Conservation (phyloP, 1,140 invertebrate species). For the Sarcophaga bullata region DNA sequence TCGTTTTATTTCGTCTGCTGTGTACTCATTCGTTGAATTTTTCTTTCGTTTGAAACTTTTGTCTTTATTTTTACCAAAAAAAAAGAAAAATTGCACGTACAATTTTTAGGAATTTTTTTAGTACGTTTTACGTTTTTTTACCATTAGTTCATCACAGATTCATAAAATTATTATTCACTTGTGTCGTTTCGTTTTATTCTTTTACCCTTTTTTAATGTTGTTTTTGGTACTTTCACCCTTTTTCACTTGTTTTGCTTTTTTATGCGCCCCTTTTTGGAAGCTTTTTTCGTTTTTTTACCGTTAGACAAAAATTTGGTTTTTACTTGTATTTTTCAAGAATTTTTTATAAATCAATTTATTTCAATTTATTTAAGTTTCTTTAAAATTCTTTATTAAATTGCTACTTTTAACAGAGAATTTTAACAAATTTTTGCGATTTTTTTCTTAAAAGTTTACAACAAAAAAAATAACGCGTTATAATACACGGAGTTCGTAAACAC, state of each 20-base stretch:
- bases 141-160: not conserved
- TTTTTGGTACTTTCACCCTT: not conserved
- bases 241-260: not conserved
- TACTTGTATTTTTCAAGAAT: not conserved
- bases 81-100: not conserved
- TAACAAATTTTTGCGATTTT: not conserved
- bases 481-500: not conserved
- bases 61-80: not conserved
- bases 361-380: not conserved
- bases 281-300: too few species aligned
- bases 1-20: not conserved
- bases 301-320: not conserved
- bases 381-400: not conserved
- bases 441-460: not conserved
- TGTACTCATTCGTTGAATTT: not conserved
- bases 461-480: constrained; percentile 7
- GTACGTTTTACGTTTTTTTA: not conserved
- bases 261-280: not conserved
- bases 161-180: not conserved
- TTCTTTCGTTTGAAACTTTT: not conserved
- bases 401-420: not conserved
- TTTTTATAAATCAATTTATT: not conserved
- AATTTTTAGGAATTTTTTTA: not conserved
- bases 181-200: not conserved
- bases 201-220: not conserved